phyloP scores from a whole-genome alignment of 2,797 vertebrate species.

The Falco naumanni region DNA sequence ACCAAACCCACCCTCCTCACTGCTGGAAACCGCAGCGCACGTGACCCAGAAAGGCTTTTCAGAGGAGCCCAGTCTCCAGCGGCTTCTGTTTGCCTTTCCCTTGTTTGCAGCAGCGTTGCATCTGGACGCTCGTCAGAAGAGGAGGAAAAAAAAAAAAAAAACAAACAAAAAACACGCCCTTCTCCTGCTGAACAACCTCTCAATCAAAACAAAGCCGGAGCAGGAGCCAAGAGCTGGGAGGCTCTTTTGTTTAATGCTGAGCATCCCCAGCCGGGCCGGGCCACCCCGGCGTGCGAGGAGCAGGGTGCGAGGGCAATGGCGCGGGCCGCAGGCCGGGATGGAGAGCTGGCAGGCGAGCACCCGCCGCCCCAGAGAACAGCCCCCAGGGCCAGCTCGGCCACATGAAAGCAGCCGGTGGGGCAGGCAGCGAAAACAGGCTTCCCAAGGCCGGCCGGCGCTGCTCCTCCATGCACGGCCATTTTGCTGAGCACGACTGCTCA shows the following conservation, averaged over 20 bases:
- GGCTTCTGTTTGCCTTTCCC: slow-evolving; percentile 40
- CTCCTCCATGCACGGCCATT: not conserved
- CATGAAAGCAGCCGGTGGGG: rapidly evolving
- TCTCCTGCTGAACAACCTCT: slow-evolving; percentile 59
- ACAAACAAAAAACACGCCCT: not conserved
- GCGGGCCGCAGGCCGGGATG: not conserved
- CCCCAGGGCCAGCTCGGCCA: not conserved
- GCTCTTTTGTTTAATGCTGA: slow-evolving; percentile 65
- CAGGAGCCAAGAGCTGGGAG: slow-evolving; percentile 56
- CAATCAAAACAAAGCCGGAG: slow-evolving; percentile 71
- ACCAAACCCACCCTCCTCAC: not conserved
- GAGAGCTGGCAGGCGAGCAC: not conserved
- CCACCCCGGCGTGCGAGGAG: not conserved
- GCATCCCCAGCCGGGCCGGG: not conserved
- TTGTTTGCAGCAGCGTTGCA: slow-evolving; percentile 20
- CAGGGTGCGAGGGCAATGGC: not conserved
- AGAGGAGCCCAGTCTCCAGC: not conserved
- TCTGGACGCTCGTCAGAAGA: slow-evolving; percentile 15
- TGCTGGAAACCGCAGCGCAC: not conserved
- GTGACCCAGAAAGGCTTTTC: not conserved
- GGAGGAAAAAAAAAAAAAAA: not conserved
- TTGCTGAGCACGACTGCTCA: not conserved
- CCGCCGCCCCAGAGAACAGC: rapidly evolving
- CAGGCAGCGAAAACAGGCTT: not conserved
- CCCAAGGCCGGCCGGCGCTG: not conserved